phyloP scores from a whole-genome alignment of 2,797 vertebrate species.

The Gallinago nigripennis region DNA sequence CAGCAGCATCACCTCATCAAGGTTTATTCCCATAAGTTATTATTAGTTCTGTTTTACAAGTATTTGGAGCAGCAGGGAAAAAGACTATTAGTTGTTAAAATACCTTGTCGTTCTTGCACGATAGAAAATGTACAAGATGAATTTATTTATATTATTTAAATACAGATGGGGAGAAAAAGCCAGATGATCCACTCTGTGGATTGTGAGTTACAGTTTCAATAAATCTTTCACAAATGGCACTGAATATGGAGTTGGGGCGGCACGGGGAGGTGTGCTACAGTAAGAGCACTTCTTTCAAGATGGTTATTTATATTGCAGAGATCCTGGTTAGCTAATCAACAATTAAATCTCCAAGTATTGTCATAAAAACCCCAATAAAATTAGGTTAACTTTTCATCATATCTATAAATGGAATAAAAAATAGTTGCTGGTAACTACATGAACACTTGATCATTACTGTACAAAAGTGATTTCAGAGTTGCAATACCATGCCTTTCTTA shows the following conservation, averaged over 20 bases:
- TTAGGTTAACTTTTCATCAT: not conserved
- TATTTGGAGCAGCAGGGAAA: not conserved
- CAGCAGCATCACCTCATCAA: not conserved
- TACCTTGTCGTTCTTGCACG: not conserved
- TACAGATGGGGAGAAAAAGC: not conserved
- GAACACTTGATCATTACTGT: not conserved
- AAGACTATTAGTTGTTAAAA: not conserved
- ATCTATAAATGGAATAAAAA: not conserved
- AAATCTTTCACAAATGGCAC: not conserved
- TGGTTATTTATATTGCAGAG: not conserved
- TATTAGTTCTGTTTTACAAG: not conserved
- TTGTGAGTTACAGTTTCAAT: not conserved
- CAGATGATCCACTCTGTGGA: not conserved
- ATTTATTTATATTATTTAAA: conserved; percentile 3
- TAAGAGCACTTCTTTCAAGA: not conserved
- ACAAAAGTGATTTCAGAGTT: not conserved
- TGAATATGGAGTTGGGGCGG: not conserved
- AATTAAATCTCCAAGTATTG: not conserved
- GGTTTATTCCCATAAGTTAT: not conserved
- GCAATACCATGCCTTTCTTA: not conserved
- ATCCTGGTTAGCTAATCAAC: not conserved
- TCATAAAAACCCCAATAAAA: not conserved
- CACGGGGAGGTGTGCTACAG: not conserved
- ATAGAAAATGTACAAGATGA: not conserved
- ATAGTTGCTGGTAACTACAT: not conserved